phyloP scores from a whole-genome alignment of 2,113 vertebrate genomes.

The Spheniscus mendiculus region DNA sequence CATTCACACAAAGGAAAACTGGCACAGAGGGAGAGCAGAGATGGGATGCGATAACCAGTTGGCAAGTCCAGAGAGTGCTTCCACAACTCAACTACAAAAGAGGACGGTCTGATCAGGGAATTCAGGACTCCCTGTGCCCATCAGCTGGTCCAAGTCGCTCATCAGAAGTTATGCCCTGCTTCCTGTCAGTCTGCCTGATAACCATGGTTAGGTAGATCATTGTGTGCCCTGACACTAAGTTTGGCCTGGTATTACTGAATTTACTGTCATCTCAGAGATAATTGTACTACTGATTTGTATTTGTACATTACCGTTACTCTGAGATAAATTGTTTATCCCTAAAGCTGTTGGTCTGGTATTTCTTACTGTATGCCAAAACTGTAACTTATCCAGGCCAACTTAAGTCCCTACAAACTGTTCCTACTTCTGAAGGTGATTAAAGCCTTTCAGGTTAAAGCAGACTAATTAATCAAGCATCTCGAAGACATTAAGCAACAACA shows the following conservation, averaged over 20 bases:
- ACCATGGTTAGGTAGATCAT: not conserved
- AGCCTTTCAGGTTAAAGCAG: not conserved
- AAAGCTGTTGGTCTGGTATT: not conserved
- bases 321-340: not conserved
- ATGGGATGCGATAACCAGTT: not conserved
- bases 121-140: accelerated
- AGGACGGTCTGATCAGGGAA: not conserved
- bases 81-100: not conserved
- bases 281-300: not conserved
- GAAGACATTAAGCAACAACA: not conserved
- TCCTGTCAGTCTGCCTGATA: not conserved
- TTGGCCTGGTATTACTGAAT: not conserved
- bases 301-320: not conserved
- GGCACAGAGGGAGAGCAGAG: not conserved
- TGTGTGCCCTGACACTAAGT: not conserved
- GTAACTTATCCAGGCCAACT: not conserved
- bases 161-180: not conserved
- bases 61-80: not conserved
- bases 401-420: not conserved
- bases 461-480: not conserved
- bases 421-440: not conserved
- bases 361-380: not conserved
- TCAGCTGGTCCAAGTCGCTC: not conserved
- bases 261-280: not conserved
- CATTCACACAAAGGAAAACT: not conserved